Evolutionary conservation across 2,113 vertebrate genomes (phyloP).

Genomic region (Urocynchramus pylzowi): DNA sequence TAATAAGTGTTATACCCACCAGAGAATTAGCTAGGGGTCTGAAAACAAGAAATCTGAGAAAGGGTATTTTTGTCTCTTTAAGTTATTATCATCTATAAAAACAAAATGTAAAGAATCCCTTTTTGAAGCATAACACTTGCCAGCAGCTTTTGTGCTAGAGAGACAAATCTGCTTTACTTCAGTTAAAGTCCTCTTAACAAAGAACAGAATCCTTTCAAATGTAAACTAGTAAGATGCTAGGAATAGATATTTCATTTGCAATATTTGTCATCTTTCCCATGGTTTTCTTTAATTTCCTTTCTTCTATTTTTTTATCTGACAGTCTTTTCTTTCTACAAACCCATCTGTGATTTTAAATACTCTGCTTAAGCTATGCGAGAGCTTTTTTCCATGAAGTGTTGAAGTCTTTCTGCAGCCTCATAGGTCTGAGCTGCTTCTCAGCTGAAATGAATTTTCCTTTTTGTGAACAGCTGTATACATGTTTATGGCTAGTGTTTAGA

Average conservation of each 20-base stretch:
- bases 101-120: constrained; percentile 25
- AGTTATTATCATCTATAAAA: constrained; percentile 43
- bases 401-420: background rate
- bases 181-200: constrained; percentile 42
- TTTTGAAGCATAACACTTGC: constrained; percentile 38
- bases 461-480: background rate
- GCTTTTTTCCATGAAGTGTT: background rate
- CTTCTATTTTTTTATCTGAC: background rate
- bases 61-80: constrained; percentile 23
- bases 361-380: background rate
- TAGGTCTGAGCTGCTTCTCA: background rate
- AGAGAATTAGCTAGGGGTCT: background rate
- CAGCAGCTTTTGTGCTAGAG: constrained; percentile 34
- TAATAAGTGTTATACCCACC: background rate
- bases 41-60: constrained; percentile 5
- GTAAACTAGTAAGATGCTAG: constrained; percentile 44
- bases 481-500: background rate
- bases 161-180: constrained; percentile 54
- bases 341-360: background rate
- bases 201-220: constrained; percentile 60
- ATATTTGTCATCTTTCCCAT: background rate
- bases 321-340: background rate
- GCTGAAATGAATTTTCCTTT: background rate
- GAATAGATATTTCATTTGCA: constrained; percentile 29
- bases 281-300: background rate